Evolutionary conservation across 1,140 invertebrate genomes (phyloP).

Genomic region (Eciton burchellii): DNA sequence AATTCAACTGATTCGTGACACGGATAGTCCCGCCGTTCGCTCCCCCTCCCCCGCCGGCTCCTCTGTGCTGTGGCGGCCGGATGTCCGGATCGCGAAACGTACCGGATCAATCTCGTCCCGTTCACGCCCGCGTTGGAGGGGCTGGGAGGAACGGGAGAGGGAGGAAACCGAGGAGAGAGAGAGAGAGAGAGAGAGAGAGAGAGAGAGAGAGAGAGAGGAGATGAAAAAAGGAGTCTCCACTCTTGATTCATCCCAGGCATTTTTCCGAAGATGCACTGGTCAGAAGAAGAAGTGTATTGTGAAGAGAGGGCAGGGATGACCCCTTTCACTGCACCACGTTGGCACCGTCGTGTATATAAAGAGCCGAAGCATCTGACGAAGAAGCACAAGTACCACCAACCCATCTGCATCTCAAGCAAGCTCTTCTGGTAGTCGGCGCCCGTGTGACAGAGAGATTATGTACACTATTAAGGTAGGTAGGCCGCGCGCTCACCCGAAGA

Average conservation of each 20-base stretch:
- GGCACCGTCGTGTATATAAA: slow-evolving; percentile 81
- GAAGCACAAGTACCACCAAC: slow-evolving; percentile 82
- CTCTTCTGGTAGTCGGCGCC: slow-evolving; percentile 77
- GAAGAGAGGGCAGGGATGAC: slow-evolving; percentile 83
- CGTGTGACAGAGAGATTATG: slow-evolving; percentile 79
- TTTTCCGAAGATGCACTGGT: slow-evolving; percentile 82
- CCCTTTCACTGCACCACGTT: slow-evolving; percentile 83
- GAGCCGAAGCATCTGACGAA: slow-evolving; percentile 81
- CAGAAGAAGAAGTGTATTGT: slow-evolving; percentile 83
- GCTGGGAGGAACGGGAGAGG: not conserved
- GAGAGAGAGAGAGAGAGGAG: not conserved
- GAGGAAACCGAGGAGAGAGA: not conserved
- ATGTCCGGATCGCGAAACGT: slow-evolving; percentile 28
- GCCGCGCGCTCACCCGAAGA: not conserved
- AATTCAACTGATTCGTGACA: not conserved
- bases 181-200: too few relatives aligned
- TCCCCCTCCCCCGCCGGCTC: too few relatives aligned
- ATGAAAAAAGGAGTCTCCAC: slow-evolving; percentile 28
- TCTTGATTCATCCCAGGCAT: slow-evolving; percentile 71
- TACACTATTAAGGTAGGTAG: slow-evolving; percentile 80
- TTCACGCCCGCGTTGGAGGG: slow-evolving; percentile 12
- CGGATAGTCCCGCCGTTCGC: too few relatives aligned
- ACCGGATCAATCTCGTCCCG: slow-evolving; percentile 29
- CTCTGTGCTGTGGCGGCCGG: too few relatives aligned
- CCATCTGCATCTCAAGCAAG: slow-evolving; percentile 79